Base-by-base conservation (phyloP, 2,797 vertebrate species). In the Crenuchus spilurus region DNA sequence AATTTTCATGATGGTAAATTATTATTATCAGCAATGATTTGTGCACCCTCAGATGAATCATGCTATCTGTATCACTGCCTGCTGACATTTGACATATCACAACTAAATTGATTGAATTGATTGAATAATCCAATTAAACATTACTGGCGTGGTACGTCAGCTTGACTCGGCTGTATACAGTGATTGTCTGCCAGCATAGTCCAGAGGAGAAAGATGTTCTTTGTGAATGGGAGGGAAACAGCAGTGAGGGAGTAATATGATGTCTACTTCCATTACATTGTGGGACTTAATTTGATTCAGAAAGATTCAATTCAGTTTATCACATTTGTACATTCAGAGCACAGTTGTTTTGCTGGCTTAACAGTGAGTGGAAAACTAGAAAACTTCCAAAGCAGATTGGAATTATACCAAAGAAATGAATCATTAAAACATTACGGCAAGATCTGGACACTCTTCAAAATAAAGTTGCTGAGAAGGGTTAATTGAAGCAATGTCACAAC, bases 131-230 rank as follows among this genome's bases (percentile, higher is more conserved):
- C 22, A 60, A n/a, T 31, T 52, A 31, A 52, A 48, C 26, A 33
- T 68, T 69, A 60, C 20, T 18, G 48, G n/a, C 11, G 39, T 24
- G 20, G 37, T 28, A 42, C 1, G 13, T 1, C 5, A 1, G n/a
- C 46, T 41, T 33, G 18, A 22, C 4, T 46, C 37, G 20, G 1
- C 20, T 26, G 30, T 49, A 35, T 46, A 26, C 57, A 68, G 69
- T 74, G 67, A 72, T 76, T 75, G 66, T 52, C 76, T 63, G 42
- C 16, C 20, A 14, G 18, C 16, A 18, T 11, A 18, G 26, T 22
- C 35, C 14, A 13, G 42, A 30, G 39, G 54, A 67, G 61, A 82
- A 76, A 76, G 76, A 31, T 20, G 9, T 10, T 35, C 65, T 71
- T 76, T 80, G 60, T 73, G 46, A 70, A 42, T 14, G 35, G 22